Evolutionary conservation across 2,113 vertebrate genomes (phyloP).

Genomic region (Pungitius pungitius): DNA sequence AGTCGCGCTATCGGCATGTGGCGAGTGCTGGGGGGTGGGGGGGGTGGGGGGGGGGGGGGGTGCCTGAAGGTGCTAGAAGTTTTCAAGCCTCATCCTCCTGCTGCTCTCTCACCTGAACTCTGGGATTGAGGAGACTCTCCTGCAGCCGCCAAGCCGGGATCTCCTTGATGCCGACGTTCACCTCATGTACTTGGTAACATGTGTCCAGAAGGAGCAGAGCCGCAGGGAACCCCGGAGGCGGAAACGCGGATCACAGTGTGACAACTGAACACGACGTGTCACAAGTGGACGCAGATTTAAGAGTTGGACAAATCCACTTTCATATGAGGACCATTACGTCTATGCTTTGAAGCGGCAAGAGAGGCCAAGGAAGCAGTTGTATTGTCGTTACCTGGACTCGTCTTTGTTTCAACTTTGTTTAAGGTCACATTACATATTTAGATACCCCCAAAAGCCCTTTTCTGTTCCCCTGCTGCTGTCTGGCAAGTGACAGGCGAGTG

Average conservation of each 20-base stretch:
- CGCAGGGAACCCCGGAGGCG: conserved; percentile 34
- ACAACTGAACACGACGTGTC: conserved; percentile 19
- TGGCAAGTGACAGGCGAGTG: neutral
- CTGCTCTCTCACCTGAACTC: conserved; percentile 56
- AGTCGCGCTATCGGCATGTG: conserved; percentile 48
- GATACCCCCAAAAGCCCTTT: neutral
- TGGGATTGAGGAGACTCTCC: conserved; percentile 68
- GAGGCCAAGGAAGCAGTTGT: neutral
- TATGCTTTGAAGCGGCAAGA: neutral
- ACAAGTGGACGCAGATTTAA: conserved; percentile 13
- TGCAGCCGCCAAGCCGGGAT: too few relatives aligned
- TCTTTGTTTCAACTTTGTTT: neutral
- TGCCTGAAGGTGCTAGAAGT: conserved; percentile 22
- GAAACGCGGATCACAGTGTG: conserved; percentile 24
- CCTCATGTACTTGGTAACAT: conserved; percentile 67
- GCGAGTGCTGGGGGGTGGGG: conserved; percentile 19
- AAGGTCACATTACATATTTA: conserved; percentile 2
- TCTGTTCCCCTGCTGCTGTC: neutral
- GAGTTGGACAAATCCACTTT: conserved; percentile 9
- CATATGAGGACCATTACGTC: neutral
- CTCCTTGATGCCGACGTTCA: conserved; percentile 74
- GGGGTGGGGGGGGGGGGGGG: conserved; percentile 40
- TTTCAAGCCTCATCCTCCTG: conserved; percentile 52
- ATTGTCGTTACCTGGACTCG: neutral
- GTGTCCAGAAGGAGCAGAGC: conserved; percentile 60